These are phyloP conservation scores for Leptestheria dahalacensis DNA, from an alignment of 1,140 invertebrate genomes.

Conservation along the genomic window DNA sequence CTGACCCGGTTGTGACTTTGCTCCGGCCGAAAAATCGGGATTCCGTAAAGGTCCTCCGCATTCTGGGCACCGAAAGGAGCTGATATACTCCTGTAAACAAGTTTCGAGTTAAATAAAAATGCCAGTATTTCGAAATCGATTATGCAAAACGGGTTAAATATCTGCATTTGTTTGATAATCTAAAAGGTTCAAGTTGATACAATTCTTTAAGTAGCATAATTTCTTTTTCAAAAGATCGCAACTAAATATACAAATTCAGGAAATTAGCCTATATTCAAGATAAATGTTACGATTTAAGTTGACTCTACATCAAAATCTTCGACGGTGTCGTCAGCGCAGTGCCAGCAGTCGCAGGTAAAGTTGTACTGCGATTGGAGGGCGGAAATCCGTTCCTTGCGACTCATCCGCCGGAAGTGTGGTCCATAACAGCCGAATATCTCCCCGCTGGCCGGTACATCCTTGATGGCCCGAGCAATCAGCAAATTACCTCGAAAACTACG, in stretches of 20 bases:
- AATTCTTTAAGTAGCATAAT: too few relatives aligned
- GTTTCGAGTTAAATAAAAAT: too few relatives aligned
- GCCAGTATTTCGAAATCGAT: too few relatives aligned
- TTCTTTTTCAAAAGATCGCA: too few relatives aligned
- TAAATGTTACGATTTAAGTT: not conserved
- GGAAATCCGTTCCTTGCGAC: conserved; percentile 37
- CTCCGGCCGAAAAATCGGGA: not conserved
- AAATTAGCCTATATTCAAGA: not conserved
- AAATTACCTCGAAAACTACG: conserved; percentile 28
- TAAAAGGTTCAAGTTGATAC: too few relatives aligned
- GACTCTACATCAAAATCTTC: conserved; percentile 35
- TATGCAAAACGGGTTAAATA: too few relatives aligned
- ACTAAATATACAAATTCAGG: too few relatives aligned
- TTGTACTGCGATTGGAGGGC: conserved; percentile 48
- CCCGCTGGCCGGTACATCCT: conserved; percentile 34
- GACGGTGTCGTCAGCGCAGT: conserved; percentile 35
- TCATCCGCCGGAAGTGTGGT: conserved; percentile 46
- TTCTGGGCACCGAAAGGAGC: conserved; percentile 8
- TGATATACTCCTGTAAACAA: conserved; percentile 3
- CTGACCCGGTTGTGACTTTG: not conserved
- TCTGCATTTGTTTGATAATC: too few relatives aligned
- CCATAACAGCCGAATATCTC: conserved; percentile 66
- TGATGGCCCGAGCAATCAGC: conserved; percentile 39
- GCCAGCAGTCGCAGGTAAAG: conserved; percentile 48
- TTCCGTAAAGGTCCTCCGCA: conserved; percentile 6